A percentile compares a stretch with the other conserved stretches of the same genome.
These are phyloP conservation scores for Spodoptera picta DNA, from an alignment of 2,888 invertebrate genomes.

Conservation along the genomic window DNA sequence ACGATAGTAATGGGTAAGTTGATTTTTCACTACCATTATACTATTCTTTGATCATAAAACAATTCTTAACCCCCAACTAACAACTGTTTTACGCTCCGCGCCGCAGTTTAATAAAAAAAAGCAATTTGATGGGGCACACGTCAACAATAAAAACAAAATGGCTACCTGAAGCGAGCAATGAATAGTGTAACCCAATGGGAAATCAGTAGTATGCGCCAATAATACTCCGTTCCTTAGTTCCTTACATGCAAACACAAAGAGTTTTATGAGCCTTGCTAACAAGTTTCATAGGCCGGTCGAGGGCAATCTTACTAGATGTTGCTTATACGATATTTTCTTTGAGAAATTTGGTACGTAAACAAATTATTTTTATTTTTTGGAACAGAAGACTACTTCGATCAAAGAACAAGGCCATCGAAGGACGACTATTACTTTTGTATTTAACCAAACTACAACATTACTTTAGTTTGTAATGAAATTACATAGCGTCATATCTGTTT, in stretches of 20 bases:
- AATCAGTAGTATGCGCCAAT: slow-evolving; percentile 50
- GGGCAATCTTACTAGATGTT: slow-evolving; percentile 5
- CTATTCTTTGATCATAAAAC: slow-evolving; percentile 4
- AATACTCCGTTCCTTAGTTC: slow-evolving; percentile 32
- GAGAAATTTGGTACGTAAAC: too few relatives aligned
- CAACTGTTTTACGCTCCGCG: slow-evolving; percentile 6
- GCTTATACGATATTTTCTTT: too few relatives aligned
- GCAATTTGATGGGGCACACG: slow-evolving; percentile 37
- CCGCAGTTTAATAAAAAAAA: slow-evolving; percentile 52
- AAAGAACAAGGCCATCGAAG: too few relatives aligned
- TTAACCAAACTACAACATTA: too few relatives aligned
- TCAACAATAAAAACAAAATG: slow-evolving; percentile 55
- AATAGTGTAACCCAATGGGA: slow-evolving; percentile 53
- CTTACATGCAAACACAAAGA: slow-evolving; percentile 55
- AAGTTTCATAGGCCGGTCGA: slow-evolving; percentile 13
- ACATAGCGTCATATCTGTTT: too few relatives aligned
- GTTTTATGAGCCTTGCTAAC: slow-evolving; percentile 34
- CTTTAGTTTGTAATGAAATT: too few relatives aligned
- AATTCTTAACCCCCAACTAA: slow-evolving; percentile 6
- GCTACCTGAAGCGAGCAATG: slow-evolving; percentile 48
- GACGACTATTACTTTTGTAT: too few relatives aligned
- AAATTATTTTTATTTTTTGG: too few relatives aligned
- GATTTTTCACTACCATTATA: too few relatives aligned
- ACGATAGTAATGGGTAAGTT: too few relatives aligned
- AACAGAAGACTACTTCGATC: too few relatives aligned